phyloP scores from a whole-genome alignment of 2,888 invertebrate species.

The Zaprionus lineosus region DNA sequence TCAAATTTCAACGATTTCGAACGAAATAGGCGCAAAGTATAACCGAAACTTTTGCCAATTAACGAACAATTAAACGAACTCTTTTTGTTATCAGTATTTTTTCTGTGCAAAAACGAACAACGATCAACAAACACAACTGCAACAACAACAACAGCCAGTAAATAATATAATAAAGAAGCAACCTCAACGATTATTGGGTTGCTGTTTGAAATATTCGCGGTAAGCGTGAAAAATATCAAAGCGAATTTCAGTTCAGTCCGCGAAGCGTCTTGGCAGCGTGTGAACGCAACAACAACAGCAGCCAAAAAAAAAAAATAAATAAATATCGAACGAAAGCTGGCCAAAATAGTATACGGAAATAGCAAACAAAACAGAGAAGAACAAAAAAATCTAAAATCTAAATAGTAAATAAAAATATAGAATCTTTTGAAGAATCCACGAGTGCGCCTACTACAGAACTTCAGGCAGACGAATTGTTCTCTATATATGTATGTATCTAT shows the following conservation, averaged over 20 bases:
- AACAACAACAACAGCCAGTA: conserved; percentile 3
- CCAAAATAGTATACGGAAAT: background rate
- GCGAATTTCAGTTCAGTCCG: conserved; percentile 47
- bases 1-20: conserved; percentile 10
- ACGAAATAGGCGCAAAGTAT: conserved; percentile 52
- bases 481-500: conserved; percentile 1
- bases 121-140: conserved; percentile 22
- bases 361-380: background rate
- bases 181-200: conserved; percentile 32
- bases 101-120: conserved; percentile 35
- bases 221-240: conserved; percentile 49
- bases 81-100: conserved; percentile 69
- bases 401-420: conserved; percentile 6
- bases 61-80: conserved; percentile 72
- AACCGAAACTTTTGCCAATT: conserved; percentile 41
- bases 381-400: conserved; percentile 13
- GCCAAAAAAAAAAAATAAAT: conserved; percentile 20
- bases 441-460: too few relatives aligned
- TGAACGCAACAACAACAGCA: conserved; percentile 32
- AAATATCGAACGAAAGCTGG: conserved; percentile 4
- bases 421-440: too few relatives aligned
- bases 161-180: conserved; percentile 15
- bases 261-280: conserved; percentile 33
- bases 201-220: conserved; percentile 9
- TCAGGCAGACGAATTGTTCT: conserved; percentile 1